Evolutionary conservation across 1,140 invertebrate species (phyloP).

Genomic region (Charaxes varanes): DNA sequence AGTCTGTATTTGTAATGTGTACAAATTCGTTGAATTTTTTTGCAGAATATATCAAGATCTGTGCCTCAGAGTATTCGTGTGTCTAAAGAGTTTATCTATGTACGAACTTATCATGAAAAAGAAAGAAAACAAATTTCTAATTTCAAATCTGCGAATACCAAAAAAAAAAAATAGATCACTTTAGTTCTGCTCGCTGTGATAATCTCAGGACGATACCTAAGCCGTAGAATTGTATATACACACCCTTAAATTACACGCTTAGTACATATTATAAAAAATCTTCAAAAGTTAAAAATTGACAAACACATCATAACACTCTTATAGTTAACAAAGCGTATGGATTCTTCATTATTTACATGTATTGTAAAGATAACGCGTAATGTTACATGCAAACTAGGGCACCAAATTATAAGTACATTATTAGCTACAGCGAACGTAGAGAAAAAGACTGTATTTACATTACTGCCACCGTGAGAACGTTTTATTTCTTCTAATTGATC

Average conservation of each 20-base stretch:
- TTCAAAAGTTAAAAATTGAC: slow-evolving; percentile 67
- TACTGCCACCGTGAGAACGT: background rate
- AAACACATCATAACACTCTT: slow-evolving; percentile 68
- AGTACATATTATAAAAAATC: slow-evolving; percentile 44
- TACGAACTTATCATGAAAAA: too few relatives aligned
- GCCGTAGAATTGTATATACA: slow-evolving; percentile 53
- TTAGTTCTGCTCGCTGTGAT: too few relatives aligned
- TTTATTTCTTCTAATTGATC: too few relatives aligned
- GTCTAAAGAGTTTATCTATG: too few relatives aligned
- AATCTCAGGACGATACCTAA: slow-evolving; percentile 50
- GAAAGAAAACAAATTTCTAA: too few relatives aligned
- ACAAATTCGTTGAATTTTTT: too few relatives aligned
- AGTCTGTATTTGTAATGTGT: too few relatives aligned
- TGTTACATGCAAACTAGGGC: slow-evolving; percentile 61
- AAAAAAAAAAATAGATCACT: too few relatives aligned
- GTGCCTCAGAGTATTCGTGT: too few relatives aligned
- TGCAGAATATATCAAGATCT: too few relatives aligned
- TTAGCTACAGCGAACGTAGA: slow-evolving; percentile 19
- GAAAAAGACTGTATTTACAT: slow-evolving; percentile 5
- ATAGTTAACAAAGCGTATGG: slow-evolving; percentile 71
- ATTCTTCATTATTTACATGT: slow-evolving; percentile 67
- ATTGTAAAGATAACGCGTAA: slow-evolving; percentile 49
- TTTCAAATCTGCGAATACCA: too few relatives aligned
- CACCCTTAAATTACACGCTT: slow-evolving; percentile 42
- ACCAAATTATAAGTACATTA: slow-evolving; percentile 64